Conservation (phyloP, 2,113 vertebrate species). For the Ciconia stormi region DNA sequence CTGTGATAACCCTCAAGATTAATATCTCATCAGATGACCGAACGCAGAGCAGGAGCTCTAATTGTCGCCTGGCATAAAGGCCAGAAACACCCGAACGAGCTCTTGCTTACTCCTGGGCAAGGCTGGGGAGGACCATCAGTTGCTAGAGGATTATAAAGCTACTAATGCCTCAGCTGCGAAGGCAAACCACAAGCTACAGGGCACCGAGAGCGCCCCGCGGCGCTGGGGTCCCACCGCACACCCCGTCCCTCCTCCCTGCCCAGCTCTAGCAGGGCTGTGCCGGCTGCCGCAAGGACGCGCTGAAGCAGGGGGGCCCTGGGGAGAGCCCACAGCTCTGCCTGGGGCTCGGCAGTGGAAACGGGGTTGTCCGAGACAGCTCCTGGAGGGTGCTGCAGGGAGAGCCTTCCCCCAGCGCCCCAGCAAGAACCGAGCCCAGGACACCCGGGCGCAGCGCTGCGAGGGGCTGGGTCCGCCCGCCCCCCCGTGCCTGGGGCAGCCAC, state of each 20-base stretch:
- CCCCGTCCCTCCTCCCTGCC: neutral
- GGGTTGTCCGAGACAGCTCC: too few species aligned
- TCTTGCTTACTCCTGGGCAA: too few species aligned
- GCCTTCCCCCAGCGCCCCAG: neutral
- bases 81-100: neutral
- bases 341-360: fast-evolving
- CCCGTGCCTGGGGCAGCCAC: neutral
- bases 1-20: neutral
- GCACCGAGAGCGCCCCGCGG: neutral
- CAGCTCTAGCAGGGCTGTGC: neutral
- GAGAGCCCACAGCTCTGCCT: neutral
- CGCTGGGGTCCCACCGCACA: fast-evolving
- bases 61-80: fast-evolving
- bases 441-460: fast-evolving
- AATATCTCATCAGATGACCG: neutral
- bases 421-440: neutral
- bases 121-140: neutral
- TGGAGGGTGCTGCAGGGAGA: neutral
- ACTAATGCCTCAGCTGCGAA: fast-evolving
- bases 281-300: fast-evolving
- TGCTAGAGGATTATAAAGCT: neutral
- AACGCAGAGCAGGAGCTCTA: neutral
- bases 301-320: neutral
- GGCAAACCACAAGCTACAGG: neutral
- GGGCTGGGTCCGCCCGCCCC: too few species aligned